A percentile compares a stretch with the other conserved stretches of the same genome.
Evolutionary conservation across 2,113 vertebrate species (phyloP).

Genomic region (Prinia subflava): DNA sequence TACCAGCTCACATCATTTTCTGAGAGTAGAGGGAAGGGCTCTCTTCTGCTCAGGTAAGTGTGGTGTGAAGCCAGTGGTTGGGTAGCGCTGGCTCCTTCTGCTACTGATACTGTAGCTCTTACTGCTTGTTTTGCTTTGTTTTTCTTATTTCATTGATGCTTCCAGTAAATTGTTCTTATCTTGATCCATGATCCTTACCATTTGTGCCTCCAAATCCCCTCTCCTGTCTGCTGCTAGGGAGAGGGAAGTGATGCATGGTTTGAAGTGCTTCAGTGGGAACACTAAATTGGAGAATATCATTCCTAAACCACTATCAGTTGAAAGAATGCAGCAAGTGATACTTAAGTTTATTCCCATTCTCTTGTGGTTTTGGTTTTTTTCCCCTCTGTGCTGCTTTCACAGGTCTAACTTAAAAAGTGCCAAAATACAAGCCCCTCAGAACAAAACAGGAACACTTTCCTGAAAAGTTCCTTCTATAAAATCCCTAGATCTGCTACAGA

Average conservation of each 20-base stretch:
- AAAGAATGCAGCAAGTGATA: not conserved
- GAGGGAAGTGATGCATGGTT: not conserved
- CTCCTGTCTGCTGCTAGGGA: not conserved
- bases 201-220: not conserved
- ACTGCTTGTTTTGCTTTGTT: not conserved
- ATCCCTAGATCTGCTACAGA: not conserved
- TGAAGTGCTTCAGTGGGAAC: not conserved
- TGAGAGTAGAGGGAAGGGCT: not conserved
- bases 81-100: not conserved
- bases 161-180: not conserved
- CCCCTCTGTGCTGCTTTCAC: not conserved
- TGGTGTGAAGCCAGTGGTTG: accelerated
- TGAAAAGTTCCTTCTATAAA: not conserved
- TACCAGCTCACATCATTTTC: not conserved
- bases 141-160: not conserved
- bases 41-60: not conserved
- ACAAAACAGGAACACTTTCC: not conserved
- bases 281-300: not conserved
- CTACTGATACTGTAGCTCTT: not conserved
- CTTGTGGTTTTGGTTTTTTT: not conserved
- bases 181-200: not conserved
- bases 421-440: not conserved
- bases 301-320: not conserved
- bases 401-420: not conserved
- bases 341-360: not conserved